Evolutionary conservation across 2,888 invertebrate genomes (phyloP), one percentile per base, ranked within the genome.

Genomic region (Diloba caeruleocephala): DNA sequence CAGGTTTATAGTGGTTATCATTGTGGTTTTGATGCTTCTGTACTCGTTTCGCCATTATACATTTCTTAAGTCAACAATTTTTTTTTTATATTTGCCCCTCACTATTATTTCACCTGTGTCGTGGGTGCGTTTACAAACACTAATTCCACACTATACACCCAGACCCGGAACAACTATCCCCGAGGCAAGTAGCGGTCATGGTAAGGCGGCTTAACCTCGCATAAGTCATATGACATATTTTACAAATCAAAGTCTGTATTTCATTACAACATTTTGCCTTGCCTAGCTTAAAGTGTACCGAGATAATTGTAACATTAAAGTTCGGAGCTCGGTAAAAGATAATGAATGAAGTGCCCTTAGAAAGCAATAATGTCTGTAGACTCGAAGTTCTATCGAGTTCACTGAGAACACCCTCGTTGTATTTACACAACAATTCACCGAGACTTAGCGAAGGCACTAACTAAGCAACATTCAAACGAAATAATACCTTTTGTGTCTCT

Each of bases 401-500:
- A 67, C 57, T 39, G 68, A 71, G 71, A 73, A 74, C 62, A 74
- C 62, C 62, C 70, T 65, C 58, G 67, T 59, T 69, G 72, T 83
- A 78, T 82, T 83, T 81, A 78, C 75, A 74, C 74, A 81, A 79
- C 81, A 80, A 79, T 82, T 79, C 79, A 71, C 60, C 50, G 65
- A 52, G 61, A 46, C 56, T 67, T 50, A 58, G 66, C 28, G 52
- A 69, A 42, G 62, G 65, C 53, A 71, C 71, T 73, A 74, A 72
- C 71, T 74, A 75, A 65, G 71, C 36, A 69, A 73, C 60, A 44
- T 63, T 73, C 58, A 59, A 58, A 53, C 58, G 57, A 71, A 77
- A 77, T 76, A 79, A 75, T 75, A 50, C 71, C 71, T 74, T 68
- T 78, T 75, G 74, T 76, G 23, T 38, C 49, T 64, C 44, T 42